phyloP scores from a whole-genome alignment of 2,888 invertebrate species.

The Steromphala cineraria region DNA sequence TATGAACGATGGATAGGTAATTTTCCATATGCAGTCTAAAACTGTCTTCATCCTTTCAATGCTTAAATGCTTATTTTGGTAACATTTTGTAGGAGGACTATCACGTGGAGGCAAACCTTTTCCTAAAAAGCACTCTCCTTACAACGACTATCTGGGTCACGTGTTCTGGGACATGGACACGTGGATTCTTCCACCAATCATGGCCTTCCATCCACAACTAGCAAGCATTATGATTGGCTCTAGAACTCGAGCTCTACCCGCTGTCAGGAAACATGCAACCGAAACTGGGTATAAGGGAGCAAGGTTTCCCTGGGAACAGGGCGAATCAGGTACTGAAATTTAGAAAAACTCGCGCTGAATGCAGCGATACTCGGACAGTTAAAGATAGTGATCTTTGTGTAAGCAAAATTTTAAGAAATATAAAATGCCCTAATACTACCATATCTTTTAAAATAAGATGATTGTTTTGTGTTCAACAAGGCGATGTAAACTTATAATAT shows the following conservation, averaged over 20 bases:
- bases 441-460: too few species aligned
- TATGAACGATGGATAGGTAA: too few species aligned
- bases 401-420: too few species aligned
- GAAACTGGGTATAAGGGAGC: conserved; percentile 50
- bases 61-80: too few species aligned
- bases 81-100: conserved; percentile 40
- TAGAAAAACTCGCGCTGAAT: too few species aligned
- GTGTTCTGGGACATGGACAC: conserved; percentile 73
- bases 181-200: conserved; percentile 68
- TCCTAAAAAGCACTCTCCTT: conserved; percentile 34
- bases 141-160: conserved; percentile 67
- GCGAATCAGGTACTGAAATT: conserved; percentile 54
- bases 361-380: too few species aligned
- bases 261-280: conserved; percentile 59
- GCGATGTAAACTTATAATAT: too few species aligned
- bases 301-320: conserved; percentile 70
- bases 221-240: conserved; percentile 55
- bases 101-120: conserved; percentile 45
- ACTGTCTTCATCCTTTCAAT: too few species aligned
- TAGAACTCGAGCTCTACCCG: conserved; percentile 48
- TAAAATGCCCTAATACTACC: too few species aligned
- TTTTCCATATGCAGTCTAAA: too few species aligned
- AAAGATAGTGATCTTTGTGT: too few species aligned
- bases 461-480: too few species aligned
- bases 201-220: conserved; percentile 59